Base-by-base conservation (phyloP, 1,140 invertebrate genomes). In the Acyrthosiphon pisum region DNA sequence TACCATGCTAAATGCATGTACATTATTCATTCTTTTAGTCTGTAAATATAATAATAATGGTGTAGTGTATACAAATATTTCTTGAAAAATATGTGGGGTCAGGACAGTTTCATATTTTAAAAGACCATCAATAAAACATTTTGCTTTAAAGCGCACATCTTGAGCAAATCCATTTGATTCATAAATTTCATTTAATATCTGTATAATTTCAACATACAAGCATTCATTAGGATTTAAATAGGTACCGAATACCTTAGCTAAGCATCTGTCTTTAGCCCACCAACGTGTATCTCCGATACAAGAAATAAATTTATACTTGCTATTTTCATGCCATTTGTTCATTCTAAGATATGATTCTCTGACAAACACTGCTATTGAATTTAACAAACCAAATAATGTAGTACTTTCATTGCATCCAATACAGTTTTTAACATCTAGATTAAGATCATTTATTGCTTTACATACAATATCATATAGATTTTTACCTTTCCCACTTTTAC, bases 381-480 rank as follows among this genome's bases (percentile, higher is more conserved):
- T 76, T 6, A 76, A 35, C n/a, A 76, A 76, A 18, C 68, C n/a
- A 76, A 76, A 76, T 35, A 76, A 76, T 18, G n/a, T n/a, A 35
- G n/a, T 35, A 76, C 68, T 76, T 76, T 76, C 14, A 35, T 20
- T 18, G 18, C n/a, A n/a, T 37, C 88, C 88, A 37, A 90, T 50
- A 53, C 88, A 56, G 20, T 56, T 53, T 53, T n/a, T 53, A 41
- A 90, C 50, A 56, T 90, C 88, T 37, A 83, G 41, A 83, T 83
- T 83, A 2, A 83, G 7, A 41, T 83, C 2, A 35, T 37, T 22
- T 2, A 83, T 41, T 41, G 35, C 6, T 41, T 83, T 20, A 37
- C 81, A 83, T 0, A 83, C n/a, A n/a, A 76, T 35, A 41, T 41
- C 81, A 37, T 35, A 83, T 20, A 83, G 20, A 83, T 83, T 83